Evolutionary conservation across 2,113 vertebrate genomes (phyloP), one percentile per base, ranked within the genome.

Genomic region (Regulus satrapa): DNA sequence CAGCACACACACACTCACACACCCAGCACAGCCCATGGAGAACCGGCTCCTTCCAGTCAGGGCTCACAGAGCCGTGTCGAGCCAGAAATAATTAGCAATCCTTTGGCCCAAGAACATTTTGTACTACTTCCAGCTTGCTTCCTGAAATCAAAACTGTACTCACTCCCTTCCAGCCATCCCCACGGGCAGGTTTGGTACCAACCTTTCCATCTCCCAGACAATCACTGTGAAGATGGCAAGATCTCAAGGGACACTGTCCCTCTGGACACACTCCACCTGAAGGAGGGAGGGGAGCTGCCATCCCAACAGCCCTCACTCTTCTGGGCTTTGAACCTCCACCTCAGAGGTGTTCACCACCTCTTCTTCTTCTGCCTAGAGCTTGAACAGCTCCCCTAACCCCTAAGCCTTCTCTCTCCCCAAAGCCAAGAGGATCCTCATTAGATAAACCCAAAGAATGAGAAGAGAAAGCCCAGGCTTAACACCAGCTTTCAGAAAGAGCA

Each of bases 201-300:
- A 13, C 25, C 20, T 3, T 51, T 34, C 54, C 62, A 83, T 36
- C 10, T n/a, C 21, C 92, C 61, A 15, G 41, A 29, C 54, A 62
- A 61, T 21, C 75, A 26, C 9, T 5, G 8, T 9, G 26, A 41
- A 68, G 34, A 34, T 4, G 46, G 46, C 1, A 54, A 64, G 55
- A 31, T 25, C 43, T 40, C 62, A 58, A 46, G 63, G 20, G 45
- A 68, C 78, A 83, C 34, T 2, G 28, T 61, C 61, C 69, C 43
- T 34, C 64, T 36, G 18, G 90, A 40, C 40, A 64, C 0, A 0
- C 25, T 41, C 45, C 59, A n/a, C 18, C 18, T 71, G 31, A 59
- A 43, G 49, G 25, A 67, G 41, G 26, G 24, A 51, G 7, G 3
- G 16, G 6, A 56, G n/a, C 6, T 85, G 36, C 52, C 69, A 72